Evolutionary conservation across 2,797 vertebrate genomes (phyloP), one percentile per base, ranked within the genome.

Genomic region (Melanogrammus aeglefinus): DNA sequence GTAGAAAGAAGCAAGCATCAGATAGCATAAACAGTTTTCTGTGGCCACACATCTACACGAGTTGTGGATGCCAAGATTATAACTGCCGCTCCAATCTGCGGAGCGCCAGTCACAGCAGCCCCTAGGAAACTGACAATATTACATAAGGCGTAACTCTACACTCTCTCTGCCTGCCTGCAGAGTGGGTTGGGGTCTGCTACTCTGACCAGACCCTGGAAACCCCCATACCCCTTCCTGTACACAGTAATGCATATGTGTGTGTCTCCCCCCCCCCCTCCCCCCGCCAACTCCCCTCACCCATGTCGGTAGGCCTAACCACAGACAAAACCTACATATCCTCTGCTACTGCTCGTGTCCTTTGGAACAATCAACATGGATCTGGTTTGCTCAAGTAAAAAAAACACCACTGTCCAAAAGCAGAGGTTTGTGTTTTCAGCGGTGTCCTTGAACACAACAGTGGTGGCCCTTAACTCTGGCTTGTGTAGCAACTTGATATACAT

Each of bases 91-190:
- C 75, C 39, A 72, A 18, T 3, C 47, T 41, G 16, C 7, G 36
- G 51, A 44, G 13, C 75, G 2, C 5, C 24, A 14, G 2, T 2
- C 70, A 18, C 6, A 21, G 24, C 78, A 76, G 71, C 73, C 31
- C 16, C 39, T 36, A 4, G 5, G 47, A 71, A 72, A 29, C 7
- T 41, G 36, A 51, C 14, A 24, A 75, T 4, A 39, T 86, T 88
- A 74, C 73, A 74, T 79, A 85, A 88, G 35, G 4, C 79, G 41
- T 75, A 79, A 79, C 77, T 71, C 21, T 79, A 75, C 75, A 83
- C 77, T 80, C 69, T 76, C 27, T 21, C 27, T 31, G 31, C 35
- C n/a, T 63, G 75, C 71, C n/a, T 63, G 74, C 71, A 81, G 81
- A 82, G 75, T 0, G 70, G 79, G 80, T 81, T 77, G 35, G 84